Conservation (phyloP, 1,140 invertebrate genomes). For the Pomacea maculata region DNA sequence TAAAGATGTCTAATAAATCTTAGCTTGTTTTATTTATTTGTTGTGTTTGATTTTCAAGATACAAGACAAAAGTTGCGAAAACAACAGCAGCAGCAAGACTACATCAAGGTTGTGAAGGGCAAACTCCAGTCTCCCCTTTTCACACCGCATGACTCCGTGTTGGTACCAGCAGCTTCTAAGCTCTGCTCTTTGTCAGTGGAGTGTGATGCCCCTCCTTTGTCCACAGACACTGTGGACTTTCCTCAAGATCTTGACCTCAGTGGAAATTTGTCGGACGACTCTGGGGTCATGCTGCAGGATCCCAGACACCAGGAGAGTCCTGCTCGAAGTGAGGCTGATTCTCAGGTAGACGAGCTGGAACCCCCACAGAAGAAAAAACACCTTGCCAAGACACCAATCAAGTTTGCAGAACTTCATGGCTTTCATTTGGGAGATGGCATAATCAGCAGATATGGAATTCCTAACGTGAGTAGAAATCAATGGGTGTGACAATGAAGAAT, state of each 20-base stretch:
- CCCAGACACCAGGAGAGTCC: not conserved
- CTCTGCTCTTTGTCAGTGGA: not conserved
- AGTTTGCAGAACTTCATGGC: conserved; percentile 17
- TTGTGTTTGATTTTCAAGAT: not conserved
- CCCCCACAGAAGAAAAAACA: conserved; percentile 27
- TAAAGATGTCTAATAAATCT: not conserved
- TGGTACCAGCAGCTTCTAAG: not conserved
- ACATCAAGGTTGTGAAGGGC: not conserved
- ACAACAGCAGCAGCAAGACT: not conserved
- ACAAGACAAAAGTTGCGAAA: not conserved
- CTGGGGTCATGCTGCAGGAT: conserved; percentile 23
- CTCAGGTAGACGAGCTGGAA: not conserved
- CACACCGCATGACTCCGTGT: not conserved
- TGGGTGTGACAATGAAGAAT: not conserved
- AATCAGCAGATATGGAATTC: conserved; percentile 36
- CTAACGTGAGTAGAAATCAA: conserved; percentile 30
- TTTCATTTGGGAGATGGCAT: conserved; percentile 40
- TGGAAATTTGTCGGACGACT: conserved; percentile 21
- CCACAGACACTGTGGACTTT: not conserved
- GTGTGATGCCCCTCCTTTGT: not conserved
- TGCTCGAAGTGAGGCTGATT: not conserved
- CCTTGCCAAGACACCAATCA: conserved; percentile 3
- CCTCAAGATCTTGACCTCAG: not conserved
- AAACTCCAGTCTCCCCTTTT: not conserved
- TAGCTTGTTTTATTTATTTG: not conserved